These are phyloP conservation scores for Drosophila helvetica DNA, from an alignment of 2,888 invertebrate genomes.

Conservation along the genomic window DNA sequence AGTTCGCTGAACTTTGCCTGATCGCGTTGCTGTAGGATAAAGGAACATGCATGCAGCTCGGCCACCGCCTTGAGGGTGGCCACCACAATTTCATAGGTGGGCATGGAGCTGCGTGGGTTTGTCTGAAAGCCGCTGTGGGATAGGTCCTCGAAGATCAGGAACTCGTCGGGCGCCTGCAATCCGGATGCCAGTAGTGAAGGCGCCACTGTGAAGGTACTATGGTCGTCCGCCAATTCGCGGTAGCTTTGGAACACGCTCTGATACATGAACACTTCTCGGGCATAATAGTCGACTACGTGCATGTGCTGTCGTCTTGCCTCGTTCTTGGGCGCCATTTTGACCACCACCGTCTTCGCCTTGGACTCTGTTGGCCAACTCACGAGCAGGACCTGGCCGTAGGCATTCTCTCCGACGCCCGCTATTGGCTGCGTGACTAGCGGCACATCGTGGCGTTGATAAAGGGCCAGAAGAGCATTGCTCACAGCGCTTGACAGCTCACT, in stretches of 20 bases:
- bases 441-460: slow-evolving; percentile 24
- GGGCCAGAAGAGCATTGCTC: slow-evolving; percentile 18
- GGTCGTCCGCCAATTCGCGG: slow-evolving; percentile 7
- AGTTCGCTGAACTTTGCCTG: slow-evolving; percentile 56
- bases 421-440: slow-evolving; percentile 30
- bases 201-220: slow-evolving; percentile 26
- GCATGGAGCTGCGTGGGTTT: slow-evolving; percentile 79
- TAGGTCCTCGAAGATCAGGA: slow-evolving; percentile 78
- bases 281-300: slow-evolving; percentile 73
- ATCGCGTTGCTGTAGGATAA: slow-evolving; percentile 81
- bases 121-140: slow-evolving; percentile 51
- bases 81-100: slow-evolving; percentile 83
- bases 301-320: slow-evolving; percentile 72
- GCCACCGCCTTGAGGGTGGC: slow-evolving; percentile 84
- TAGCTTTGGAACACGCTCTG: slow-evolving; percentile 67
- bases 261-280: slow-evolving; percentile 79
- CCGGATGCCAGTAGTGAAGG: slow-evolving; percentile 67
- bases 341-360: slow-evolving; percentile 38
- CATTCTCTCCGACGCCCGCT: slow-evolving; percentile 50
- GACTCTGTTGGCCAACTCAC: slow-evolving; percentile 34
- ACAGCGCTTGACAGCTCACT: slow-evolving; percentile 31
- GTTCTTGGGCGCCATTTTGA: slow-evolving; percentile 78
- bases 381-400: slow-evolving; percentile 44
- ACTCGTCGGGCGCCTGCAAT: slow-evolving; percentile 65
- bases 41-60: slow-evolving; percentile 84